These are phyloP conservation scores for Sterrhoptilus dennistouni DNA, from an alignment of 2,113 vertebrate genomes.

Conservation along the genomic window DNA sequence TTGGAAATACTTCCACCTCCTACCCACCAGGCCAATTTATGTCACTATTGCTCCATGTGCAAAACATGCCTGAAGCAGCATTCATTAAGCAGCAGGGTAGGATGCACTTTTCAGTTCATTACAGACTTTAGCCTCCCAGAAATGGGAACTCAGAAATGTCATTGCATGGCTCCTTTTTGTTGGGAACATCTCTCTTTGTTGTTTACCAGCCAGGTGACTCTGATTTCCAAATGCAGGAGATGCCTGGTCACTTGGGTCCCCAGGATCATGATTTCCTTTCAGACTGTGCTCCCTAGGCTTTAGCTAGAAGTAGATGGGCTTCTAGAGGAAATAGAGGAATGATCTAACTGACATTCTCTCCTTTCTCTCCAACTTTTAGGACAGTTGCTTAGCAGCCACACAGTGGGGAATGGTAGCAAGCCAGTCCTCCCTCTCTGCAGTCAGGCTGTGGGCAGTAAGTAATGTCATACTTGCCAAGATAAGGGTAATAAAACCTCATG, in stretches of 20 bases:
- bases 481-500: conserved; percentile 21
- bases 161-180: background rate
- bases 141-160: background rate
- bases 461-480: background rate
- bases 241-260: background rate
- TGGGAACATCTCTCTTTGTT: background rate
- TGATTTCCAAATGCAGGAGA: background rate
- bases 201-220: background rate
- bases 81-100: background rate
- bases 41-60: background rate
- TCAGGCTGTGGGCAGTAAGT: background rate
- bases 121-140: background rate
- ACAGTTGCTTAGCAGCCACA: background rate
- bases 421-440: background rate
- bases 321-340: background rate
- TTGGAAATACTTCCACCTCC: background rate
- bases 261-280: background rate
- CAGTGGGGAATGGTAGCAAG: background rate
- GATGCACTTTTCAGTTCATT: background rate
- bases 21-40: background rate
- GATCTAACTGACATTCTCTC: background rate
- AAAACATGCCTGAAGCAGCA: background rate
- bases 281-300: background rate
- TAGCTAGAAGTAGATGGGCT: background rate
- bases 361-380: background rate